A percentile compares a stretch with the other conserved stretches of the same genome.
Evolutionary conservation across 2,888 invertebrate species (phyloP).

Genomic region (Drosophila quinaria): DNA sequence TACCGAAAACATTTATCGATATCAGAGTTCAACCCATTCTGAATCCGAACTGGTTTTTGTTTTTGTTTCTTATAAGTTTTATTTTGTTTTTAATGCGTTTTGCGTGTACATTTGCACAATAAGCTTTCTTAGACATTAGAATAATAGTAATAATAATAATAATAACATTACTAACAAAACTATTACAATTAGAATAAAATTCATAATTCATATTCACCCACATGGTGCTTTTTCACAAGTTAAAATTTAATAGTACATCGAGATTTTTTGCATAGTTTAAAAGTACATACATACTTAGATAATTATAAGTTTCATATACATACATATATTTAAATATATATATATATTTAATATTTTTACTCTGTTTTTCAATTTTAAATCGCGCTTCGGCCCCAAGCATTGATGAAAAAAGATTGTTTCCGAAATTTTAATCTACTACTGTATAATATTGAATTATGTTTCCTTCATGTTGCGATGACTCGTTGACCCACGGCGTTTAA

Average conservation of each 20-base stretch:
- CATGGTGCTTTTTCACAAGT: conserved; percentile 55
- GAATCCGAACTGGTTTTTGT: conserved; percentile 3
- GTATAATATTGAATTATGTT: conserved; percentile 55
- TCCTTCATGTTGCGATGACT: conserved; percentile 45
- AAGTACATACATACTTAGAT: conserved; percentile 64
- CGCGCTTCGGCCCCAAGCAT: conserved; percentile 37
- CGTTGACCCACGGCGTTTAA: conserved; percentile 50
- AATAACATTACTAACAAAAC: conserved; percentile 85
- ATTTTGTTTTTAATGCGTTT: conserved; percentile 78
- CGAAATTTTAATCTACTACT: conserved; percentile 66
- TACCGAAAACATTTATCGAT: conserved; percentile 20
- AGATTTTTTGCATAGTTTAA: conserved; percentile 77
- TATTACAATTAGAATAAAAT: conserved; percentile 81
- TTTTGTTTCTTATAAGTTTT: conserved; percentile 63
- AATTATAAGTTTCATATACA: conserved; percentile 57
- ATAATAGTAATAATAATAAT: conserved; percentile 64
- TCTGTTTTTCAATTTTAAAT: conserved; percentile 39
- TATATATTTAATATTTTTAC: conserved; percentile 32
- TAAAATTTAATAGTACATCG: conserved; percentile 82
- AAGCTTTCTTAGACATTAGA: conserved; percentile 75
- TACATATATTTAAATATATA: conserved; percentile 37
- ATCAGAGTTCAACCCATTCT: not conserved
- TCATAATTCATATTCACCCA: conserved; percentile 68
- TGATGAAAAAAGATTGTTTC: conserved; percentile 62
- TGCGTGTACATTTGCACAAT: conserved; percentile 80